These are phyloP conservation scores for Ptychochromis oligacanthus DNA, from an alignment of 2,113 vertebrate genomes.

Conservation along the genomic window DNA sequence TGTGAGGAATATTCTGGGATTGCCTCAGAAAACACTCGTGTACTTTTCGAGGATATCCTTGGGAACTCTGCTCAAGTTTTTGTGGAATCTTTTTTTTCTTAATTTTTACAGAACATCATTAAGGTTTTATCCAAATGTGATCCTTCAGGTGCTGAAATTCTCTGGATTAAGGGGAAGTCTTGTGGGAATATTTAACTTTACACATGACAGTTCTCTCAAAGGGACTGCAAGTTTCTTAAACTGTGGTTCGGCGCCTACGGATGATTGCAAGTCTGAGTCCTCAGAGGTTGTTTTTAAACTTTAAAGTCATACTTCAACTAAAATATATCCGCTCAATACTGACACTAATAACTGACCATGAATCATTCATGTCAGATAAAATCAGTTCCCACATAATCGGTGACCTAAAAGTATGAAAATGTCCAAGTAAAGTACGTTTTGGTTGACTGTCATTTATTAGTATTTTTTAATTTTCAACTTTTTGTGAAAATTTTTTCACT, in stretches of 20 bases:
- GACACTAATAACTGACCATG: neutral
- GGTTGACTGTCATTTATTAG: neutral
- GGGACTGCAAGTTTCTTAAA: neutral
- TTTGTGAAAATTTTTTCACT: neutral
- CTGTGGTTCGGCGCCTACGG: neutral
- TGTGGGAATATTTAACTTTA: neutral
- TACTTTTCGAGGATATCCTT: fast-evolving
- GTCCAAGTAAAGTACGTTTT: neutral
- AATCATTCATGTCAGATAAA: neutral
- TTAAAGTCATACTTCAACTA: no score
- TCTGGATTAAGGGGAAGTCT: neutral
- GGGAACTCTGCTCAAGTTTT: fast-evolving
- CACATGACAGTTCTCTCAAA: neutral
- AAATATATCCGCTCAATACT: neutral
- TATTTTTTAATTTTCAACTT: fast-evolving
- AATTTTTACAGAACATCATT: neutral
- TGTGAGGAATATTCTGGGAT: neutral
- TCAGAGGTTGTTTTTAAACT: neutral
- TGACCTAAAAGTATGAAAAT: neutral
- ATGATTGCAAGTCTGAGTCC: neutral
- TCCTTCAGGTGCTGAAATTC: neutral
- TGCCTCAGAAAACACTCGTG: neutral
- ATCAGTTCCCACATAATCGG: neutral
- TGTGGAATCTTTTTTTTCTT: neutral
- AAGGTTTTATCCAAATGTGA: neutral